Evolutionary conservation across 2,888 invertebrate genomes (phyloP).

Genomic region (Ypsolopha sequella): DNA sequence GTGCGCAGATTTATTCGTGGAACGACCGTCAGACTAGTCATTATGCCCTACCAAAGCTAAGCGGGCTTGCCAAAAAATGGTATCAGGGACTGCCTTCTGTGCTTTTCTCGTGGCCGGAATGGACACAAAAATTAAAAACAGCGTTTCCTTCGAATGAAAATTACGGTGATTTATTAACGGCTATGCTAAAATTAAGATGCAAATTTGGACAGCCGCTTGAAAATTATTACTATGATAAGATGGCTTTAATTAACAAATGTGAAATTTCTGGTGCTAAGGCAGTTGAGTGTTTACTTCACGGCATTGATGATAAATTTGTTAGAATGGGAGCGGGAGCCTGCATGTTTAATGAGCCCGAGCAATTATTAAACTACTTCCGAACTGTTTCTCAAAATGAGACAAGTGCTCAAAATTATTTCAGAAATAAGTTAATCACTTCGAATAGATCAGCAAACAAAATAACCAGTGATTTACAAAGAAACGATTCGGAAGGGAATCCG

Average conservation of each 20-base stretch:
- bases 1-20: conserved; percentile 13
- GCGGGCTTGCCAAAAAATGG: conserved; percentile 15
- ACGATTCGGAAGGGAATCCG: too few species aligned
- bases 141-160: conserved; percentile 16
- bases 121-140: conserved; percentile 12
- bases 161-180: conserved; percentile 11
- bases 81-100: conserved; percentile 15
- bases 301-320: too few species aligned
- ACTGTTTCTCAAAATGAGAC: too few species aligned
- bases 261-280: too few species aligned
- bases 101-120: conserved; percentile 15
- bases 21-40: conserved; percentile 14
- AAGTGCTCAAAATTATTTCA: too few species aligned
- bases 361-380: too few species aligned
- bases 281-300: too few species aligned
- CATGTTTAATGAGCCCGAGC: too few species aligned
- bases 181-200: conserved; percentile 12
- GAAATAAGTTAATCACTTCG: too few species aligned
- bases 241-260: conserved; percentile 5
- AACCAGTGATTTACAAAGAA: too few species aligned
- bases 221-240: conserved; percentile 15
- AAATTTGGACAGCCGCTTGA: conserved; percentile 13
- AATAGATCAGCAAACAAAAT: too few species aligned
- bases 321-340: too few species aligned
- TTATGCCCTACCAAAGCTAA: conserved; percentile 13